These are phyloP conservation scores for Pentalonia nigronervosa DNA, from an alignment of 1,140 invertebrate genomes.

Conservation along the genomic window DNA sequence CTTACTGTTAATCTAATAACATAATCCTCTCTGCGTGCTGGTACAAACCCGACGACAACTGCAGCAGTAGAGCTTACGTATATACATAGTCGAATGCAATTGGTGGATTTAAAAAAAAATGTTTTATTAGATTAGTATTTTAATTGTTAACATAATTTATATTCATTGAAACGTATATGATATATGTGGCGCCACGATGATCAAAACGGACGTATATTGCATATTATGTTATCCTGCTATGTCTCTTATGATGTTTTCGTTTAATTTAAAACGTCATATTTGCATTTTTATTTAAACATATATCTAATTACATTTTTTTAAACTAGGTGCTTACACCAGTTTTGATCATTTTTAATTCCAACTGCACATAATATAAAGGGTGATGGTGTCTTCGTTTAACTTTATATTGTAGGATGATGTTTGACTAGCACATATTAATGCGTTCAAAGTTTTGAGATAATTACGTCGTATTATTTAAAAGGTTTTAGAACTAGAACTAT, in stretches of 20 bases:
- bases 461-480: not conserved
- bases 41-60: slow-evolving; percentile 45
- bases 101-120: not conserved
- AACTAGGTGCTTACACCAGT: not conserved
- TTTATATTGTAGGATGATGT: not conserved
- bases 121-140: not conserved
- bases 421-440: not conserved
- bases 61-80: no score
- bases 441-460: not conserved
- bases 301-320: not conserved
- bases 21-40: slow-evolving; percentile 49
- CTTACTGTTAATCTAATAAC: slow-evolving; percentile 57
- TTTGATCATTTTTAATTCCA: not conserved
- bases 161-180: not conserved
- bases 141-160: not conserved
- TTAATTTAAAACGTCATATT: not conserved
- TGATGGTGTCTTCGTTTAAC: not conserved
- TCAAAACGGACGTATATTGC: not conserved
- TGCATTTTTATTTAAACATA: not conserved
- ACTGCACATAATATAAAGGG: not conserved
- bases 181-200: not conserved
- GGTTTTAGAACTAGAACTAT: not conserved
- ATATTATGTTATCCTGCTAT: not conserved
- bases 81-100: not conserved
- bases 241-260: not conserved